A percentile compares a stretch with the other conserved stretches of the same genome.
phyloP scores from a whole-genome alignment of 2,113 vertebrate genomes.

The Dasypus novemcinctus region DNA sequence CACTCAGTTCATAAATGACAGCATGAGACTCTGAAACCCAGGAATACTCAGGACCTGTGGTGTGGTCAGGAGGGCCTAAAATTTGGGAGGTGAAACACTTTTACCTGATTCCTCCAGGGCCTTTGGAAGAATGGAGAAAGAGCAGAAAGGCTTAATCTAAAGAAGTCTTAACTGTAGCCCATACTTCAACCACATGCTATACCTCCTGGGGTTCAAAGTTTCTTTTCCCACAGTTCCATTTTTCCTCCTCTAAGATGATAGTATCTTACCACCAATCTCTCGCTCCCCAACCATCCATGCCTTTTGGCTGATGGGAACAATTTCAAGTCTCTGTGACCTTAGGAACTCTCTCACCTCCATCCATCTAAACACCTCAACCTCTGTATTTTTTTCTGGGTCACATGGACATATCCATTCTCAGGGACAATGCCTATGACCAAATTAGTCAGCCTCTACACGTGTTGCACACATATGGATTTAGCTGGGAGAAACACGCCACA shows the following conservation, averaged over 20 bases:
- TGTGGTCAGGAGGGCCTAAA: background rate
- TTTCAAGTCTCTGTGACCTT: background rate
- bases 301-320: background rate
- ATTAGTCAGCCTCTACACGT: rapidly evolving
- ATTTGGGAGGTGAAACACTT: background rate
- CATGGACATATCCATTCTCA: background rate
- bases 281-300: rapidly evolving
- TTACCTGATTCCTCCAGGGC: background rate
- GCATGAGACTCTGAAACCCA: background rate
- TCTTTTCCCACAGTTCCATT: background rate
- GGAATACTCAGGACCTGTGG: no score
- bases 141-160: background rate
- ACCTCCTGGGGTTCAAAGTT: rapidly evolving
- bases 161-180: background rate
- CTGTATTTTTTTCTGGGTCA: background rate
- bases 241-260: background rate
- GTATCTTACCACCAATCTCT: no score
- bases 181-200: no score
- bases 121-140: background rate
- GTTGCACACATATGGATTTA: background rate
- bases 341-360: background rate
- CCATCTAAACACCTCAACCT: background rate
- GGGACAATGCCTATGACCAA: background rate
- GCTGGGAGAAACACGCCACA: background rate
- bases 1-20: no score